A percentile compares a stretch with the other conserved stretches of the same genome.
Evolutionary conservation across 2,113 vertebrate genomes (phyloP).

Genomic region (Gallinago media): DNA sequence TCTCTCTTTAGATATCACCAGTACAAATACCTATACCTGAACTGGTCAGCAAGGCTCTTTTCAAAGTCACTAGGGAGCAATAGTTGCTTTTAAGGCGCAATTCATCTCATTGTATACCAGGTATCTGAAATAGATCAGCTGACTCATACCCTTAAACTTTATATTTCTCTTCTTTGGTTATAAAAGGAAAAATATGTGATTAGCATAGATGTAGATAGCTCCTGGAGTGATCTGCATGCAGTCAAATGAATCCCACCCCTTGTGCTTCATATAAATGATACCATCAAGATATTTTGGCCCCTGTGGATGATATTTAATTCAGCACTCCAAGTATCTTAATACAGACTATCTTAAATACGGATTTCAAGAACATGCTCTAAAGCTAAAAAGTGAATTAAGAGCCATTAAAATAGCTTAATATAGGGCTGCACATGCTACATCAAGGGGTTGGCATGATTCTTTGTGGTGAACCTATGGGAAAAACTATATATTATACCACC

Average conservation of each 20-base stretch:
- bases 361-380: not conserved
- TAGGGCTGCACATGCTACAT: not conserved
- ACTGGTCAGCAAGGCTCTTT: not conserved
- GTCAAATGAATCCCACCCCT: not conserved
- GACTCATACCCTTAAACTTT: not conserved
- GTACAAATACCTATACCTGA: not conserved
- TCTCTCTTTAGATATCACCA: not conserved
- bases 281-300: not conserved
- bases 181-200: not conserved
- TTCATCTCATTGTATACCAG: not conserved
- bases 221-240: not conserved
- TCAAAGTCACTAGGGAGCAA: not conserved
- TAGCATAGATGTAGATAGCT: not conserved
- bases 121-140: not conserved
- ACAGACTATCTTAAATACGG: not conserved
- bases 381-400: not conserved
- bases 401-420: not conserved
- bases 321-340: not conserved
- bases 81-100: not conserved
- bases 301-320: not conserved
- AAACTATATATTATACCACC: not conserved
- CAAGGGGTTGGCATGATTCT: not conserved
- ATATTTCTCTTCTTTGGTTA: not conserved
- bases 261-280: not conserved
- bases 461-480: not conserved